Conservation (phyloP, 2,888 invertebrate genomes). For the Lasiommata megera region DNA sequence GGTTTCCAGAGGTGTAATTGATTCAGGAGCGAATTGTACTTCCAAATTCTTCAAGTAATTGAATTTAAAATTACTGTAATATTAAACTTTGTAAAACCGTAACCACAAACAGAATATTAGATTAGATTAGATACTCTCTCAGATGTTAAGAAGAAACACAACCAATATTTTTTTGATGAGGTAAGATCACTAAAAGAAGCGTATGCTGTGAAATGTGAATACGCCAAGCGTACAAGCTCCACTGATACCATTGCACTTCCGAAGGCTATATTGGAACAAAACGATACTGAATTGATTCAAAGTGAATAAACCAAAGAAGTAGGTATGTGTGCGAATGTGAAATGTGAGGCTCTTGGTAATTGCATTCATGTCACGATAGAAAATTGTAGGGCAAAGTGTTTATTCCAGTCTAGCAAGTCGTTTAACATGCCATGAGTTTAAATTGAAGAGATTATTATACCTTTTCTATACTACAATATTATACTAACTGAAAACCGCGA, state of each 20-base stretch:
- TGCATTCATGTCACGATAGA: constrained; percentile 54
- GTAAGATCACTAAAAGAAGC: background rate
- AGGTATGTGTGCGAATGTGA: constrained; percentile 44
- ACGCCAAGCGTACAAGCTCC: constrained; percentile 28
- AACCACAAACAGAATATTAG: no score
- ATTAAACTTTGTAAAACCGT: no score
- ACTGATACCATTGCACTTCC: constrained; percentile 33
- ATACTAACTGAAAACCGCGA: no score
- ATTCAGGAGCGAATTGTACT: no score
- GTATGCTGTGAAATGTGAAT: constrained; percentile 22
- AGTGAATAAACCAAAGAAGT: constrained; percentile 34
- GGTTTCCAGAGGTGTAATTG: no score
- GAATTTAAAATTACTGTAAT: no score
- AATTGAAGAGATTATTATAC: background rate
- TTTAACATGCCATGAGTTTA: background rate
- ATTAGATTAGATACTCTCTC: no score
- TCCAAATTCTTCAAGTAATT: no score
- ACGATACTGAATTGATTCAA: constrained; percentile 36
- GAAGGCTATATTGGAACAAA: constrained; percentile 33
- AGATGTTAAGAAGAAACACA: no score
- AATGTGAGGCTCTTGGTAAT: constrained; percentile 51
- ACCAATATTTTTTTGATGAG: background rate
- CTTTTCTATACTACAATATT: background rate
- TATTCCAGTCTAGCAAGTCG: background rate
- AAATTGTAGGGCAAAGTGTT: constrained; percentile 17